Evolutionary conservation across 23 tunicate genomes (phyloP).

Genomic region (Botrylloides violaceus): DNA sequence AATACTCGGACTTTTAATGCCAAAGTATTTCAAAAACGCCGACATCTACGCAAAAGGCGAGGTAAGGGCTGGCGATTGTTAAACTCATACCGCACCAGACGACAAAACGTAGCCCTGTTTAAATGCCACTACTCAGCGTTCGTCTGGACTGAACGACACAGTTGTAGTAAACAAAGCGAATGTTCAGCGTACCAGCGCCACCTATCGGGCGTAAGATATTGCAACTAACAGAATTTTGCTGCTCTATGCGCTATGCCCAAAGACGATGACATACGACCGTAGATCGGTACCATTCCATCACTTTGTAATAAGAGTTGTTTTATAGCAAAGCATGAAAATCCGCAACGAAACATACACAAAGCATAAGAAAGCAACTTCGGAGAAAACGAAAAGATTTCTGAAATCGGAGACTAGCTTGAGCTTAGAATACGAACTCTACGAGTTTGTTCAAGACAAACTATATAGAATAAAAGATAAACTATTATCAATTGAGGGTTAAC

Average conservation of each 20-base stretch:
- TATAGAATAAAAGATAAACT: conserved; percentile 2
- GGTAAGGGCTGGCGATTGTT: too few relatives aligned
- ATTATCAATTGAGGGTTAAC: too few relatives aligned
- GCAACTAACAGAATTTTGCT: background rate
- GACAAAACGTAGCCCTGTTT: too few relatives aligned
- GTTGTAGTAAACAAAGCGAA: too few relatives aligned
- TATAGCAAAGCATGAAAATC: conserved; percentile 57
- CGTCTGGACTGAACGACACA: too few relatives aligned
- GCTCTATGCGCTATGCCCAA: too few relatives aligned
- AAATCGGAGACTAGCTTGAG: conserved; percentile 51
- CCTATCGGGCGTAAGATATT: background rate
- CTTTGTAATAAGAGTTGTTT: too few relatives aligned
- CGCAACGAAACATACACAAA: conserved; percentile 64
- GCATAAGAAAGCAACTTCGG: conserved; percentile 41
- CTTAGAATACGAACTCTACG: conserved; percentile 86
- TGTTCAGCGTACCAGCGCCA: too few relatives aligned
- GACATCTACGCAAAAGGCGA: too few relatives aligned
- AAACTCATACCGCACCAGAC: too few relatives aligned
- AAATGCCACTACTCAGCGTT: too few relatives aligned
- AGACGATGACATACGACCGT: too few relatives aligned
- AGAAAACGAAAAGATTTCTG: conserved; percentile 49
- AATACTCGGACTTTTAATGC: conserved; percentile 57
- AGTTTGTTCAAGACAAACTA: conserved; percentile 44
- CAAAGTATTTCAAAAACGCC: conserved; percentile 63
- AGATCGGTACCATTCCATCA: background rate